phyloP scores from a whole-genome alignment of 2,888 invertebrate species.

The Ctena decussata region DNA sequence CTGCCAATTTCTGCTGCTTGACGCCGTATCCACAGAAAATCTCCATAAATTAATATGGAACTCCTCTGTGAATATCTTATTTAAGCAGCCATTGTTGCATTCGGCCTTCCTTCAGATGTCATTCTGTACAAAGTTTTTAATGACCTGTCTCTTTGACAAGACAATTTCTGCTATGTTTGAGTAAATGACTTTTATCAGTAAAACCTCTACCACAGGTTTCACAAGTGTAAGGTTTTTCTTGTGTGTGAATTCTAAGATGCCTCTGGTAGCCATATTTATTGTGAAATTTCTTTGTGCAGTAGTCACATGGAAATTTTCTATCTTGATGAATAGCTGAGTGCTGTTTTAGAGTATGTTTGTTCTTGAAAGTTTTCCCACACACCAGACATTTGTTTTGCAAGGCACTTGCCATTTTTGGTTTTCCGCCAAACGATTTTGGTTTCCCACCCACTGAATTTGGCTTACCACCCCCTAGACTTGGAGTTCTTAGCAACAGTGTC shows the following conservation, averaged over 20 bases:
- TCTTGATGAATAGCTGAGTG: conserved; percentile 61
- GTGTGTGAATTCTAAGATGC: conserved; percentile 64
- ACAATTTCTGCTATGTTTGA: conserved; percentile 58
- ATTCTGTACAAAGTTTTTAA: too few relatives aligned
- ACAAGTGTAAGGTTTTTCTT: conserved; percentile 65
- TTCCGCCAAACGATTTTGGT: background rate
- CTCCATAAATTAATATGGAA: too few relatives aligned
- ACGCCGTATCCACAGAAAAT: too few relatives aligned
- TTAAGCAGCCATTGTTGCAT: too few relatives aligned
- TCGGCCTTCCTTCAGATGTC: too few relatives aligned
- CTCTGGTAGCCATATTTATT: conserved; percentile 64
- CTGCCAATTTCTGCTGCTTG: too few relatives aligned
- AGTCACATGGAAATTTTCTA: conserved; percentile 63
- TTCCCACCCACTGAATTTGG: background rate
- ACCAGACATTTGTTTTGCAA: conserved; percentile 54
- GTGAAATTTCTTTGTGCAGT: conserved; percentile 65
- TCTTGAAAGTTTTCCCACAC: conserved; percentile 63
- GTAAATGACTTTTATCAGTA: conserved; percentile 59
- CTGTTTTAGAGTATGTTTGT: conserved; percentile 60
- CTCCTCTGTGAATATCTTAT: too few relatives aligned
- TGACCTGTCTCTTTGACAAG: too few relatives aligned
- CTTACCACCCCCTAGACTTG: background rate
- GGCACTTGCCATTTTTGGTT: conserved; percentile 1
- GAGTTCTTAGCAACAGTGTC: background rate
- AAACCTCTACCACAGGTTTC: conserved; percentile 59